phyloP scores from a whole-genome alignment of 2,888 invertebrate species.

The Ornithoptera alexandrae region DNA sequence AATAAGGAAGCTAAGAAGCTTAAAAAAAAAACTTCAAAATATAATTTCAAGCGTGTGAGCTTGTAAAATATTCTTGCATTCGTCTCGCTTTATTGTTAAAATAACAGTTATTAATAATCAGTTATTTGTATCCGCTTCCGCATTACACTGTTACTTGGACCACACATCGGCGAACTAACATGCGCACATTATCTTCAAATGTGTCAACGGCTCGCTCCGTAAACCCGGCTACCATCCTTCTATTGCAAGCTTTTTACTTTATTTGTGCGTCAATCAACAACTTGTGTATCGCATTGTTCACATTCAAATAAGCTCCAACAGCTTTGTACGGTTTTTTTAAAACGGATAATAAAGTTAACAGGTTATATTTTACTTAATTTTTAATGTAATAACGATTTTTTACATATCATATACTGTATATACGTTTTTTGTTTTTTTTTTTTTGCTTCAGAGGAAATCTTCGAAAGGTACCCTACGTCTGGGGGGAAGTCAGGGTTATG shows the following conservation, averaged over 20 bases:
- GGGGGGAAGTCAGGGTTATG: too few species aligned
- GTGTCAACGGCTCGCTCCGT: slow-evolving; percentile 74
- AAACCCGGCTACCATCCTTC: slow-evolving; percentile 60
- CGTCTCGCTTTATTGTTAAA: not conserved
- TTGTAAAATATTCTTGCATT: too few species aligned
- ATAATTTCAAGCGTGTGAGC: too few species aligned
- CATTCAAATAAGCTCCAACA: slow-evolving; percentile 2
- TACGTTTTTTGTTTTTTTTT: too few species aligned
- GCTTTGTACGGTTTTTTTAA: slow-evolving; percentile 7
- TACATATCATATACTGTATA: too few species aligned
- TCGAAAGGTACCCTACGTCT: too few species aligned
- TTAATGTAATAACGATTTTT: too few species aligned
- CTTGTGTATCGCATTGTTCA: slow-evolving; percentile 27
- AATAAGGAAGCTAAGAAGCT: too few species aligned
- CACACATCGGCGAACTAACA: slow-evolving; percentile 52
- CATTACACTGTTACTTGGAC: slow-evolving; percentile 34
- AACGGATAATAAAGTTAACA: not conserved
- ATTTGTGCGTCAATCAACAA: slow-evolving; percentile 39
- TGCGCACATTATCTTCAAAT: slow-evolving; percentile 77
- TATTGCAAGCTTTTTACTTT: slow-evolving; percentile 41
- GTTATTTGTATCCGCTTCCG: not conserved
- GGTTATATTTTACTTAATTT: not conserved
- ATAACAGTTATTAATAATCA: not conserved
- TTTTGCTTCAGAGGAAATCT: too few species aligned
- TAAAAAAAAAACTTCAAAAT: too few species aligned